Conservation (phyloP, 2,888 invertebrate genomes). For the Quadriops clusia region DNA sequence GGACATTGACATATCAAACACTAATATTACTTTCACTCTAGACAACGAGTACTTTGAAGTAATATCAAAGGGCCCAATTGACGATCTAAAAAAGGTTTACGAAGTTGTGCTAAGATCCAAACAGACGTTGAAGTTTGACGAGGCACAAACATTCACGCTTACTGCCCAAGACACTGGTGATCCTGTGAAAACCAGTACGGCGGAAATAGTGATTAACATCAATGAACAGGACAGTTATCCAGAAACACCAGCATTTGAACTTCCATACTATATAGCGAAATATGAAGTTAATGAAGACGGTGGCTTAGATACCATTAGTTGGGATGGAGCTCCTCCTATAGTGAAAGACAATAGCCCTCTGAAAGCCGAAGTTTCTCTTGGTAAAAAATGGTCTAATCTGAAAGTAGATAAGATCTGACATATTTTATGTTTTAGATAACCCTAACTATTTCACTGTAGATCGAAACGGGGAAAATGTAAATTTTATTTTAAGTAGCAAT, state of each 20-base stretch:
- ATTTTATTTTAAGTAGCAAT: too few species aligned
- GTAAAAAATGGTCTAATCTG: too few species aligned
- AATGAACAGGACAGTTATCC: conserved; percentile 36
- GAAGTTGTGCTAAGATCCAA: conserved; percentile 18
- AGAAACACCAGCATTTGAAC: conserved; percentile 37
- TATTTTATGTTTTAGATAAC: too few species aligned
- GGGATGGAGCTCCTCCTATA: too few species aligned
- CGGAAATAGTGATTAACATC: conserved; percentile 30
- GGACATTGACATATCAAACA: conserved; percentile 44
- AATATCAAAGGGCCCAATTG: conserved; percentile 1
- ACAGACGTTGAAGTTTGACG: conserved; percentile 14
- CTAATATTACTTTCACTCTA: conserved; percentile 20
- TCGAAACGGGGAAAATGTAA: too few species aligned
- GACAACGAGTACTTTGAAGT: conserved; percentile 18
- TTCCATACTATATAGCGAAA: conserved; percentile 36
- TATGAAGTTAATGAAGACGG: conserved; percentile 29
- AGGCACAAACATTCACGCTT: conserved; percentile 16
- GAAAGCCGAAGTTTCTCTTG: too few species aligned
- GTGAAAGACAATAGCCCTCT: too few species aligned
- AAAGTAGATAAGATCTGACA: too few species aligned
- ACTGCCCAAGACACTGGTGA: conserved; percentile 23
- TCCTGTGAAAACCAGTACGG: conserved; percentile 8
- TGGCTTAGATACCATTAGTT: too few species aligned
- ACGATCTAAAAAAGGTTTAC: conserved; percentile 16
- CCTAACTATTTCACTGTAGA: too few species aligned